phyloP scores from a whole-genome alignment of 1,140 invertebrate genomes.

The Mycetomoellerius zeteki region DNA sequence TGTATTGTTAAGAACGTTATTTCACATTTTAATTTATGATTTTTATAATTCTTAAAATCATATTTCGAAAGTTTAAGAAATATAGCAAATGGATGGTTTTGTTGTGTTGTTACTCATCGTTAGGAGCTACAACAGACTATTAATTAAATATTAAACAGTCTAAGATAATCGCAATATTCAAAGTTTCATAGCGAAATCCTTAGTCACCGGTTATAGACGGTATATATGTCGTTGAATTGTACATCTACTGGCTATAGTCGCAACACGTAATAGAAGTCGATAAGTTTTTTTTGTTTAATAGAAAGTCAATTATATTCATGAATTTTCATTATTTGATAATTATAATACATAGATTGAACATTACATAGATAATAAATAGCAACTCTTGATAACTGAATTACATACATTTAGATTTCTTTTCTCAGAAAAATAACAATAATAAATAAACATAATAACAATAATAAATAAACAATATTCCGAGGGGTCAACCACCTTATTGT shows the following conservation, averaged over 20 bases:
- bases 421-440: too few species aligned
- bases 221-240: conserved; percentile 8
- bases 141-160: conserved; percentile 5
- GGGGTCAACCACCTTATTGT: too few species aligned
- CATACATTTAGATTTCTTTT: background rate
- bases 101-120: background rate
- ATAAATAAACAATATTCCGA: background rate
- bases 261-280: too few species aligned
- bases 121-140: conserved; percentile 26
- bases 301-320: background rate
- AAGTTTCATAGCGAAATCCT: conserved; percentile 10
- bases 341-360: too few species aligned
- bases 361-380: background rate
- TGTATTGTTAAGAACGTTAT: background rate
- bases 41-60: background rate
- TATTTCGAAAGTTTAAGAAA: background rate
- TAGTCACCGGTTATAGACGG: background rate
- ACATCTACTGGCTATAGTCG: background rate
- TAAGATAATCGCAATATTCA: background rate
- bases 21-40: background rate
- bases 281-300: background rate
- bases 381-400: background rate
- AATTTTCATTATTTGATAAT: background rate
- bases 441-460: too few species aligned
- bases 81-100: background rate